Evolutionary conservation across 1,140 invertebrate genomes (phyloP).

Genomic region (Achroia grisella): DNA sequence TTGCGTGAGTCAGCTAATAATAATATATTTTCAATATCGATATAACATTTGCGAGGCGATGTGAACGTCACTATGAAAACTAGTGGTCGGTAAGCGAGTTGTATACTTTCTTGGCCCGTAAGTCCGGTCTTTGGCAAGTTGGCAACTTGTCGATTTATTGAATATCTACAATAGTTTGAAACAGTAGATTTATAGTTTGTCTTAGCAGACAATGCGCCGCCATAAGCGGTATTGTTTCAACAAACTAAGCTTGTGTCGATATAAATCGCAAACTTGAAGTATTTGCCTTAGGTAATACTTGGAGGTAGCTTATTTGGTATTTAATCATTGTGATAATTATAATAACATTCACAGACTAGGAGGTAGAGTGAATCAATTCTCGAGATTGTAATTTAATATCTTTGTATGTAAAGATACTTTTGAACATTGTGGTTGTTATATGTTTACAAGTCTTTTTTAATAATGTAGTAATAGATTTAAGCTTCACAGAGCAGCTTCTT

Average conservation of each 20-base stretch:
- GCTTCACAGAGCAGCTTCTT: no score
- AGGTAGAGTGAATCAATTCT: no score
- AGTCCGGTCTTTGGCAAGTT: slow-evolving; percentile 62
- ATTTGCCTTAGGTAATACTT: slow-evolving; percentile 21
- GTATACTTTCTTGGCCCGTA: slow-evolving; percentile 64
- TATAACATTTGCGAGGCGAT: no score
- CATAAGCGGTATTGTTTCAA: slow-evolving; percentile 36
- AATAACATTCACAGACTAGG: no score
- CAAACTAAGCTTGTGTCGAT: slow-evolving; percentile 14
- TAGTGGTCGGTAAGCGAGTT: slow-evolving; percentile 37
- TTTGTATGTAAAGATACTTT: no score
- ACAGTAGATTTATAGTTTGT: slow-evolving; percentile 65
- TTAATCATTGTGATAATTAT: background rate
- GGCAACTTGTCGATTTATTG: slow-evolving; percentile 61
- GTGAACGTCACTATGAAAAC: no score
- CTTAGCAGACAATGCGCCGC: slow-evolving; percentile 46
- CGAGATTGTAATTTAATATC: no score
- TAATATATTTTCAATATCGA: background rate
- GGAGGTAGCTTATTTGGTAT: slow-evolving; percentile 7
- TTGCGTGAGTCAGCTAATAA: no score
- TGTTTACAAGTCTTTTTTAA: no score
- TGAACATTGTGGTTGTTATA: no score
- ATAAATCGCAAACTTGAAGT: slow-evolving; percentile 22
- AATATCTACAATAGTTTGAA: slow-evolving; percentile 35
- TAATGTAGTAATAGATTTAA: no score